phyloP scores from a whole-genome alignment of 2,888 invertebrate genomes.

The Dichetophora obliterata region DNA sequence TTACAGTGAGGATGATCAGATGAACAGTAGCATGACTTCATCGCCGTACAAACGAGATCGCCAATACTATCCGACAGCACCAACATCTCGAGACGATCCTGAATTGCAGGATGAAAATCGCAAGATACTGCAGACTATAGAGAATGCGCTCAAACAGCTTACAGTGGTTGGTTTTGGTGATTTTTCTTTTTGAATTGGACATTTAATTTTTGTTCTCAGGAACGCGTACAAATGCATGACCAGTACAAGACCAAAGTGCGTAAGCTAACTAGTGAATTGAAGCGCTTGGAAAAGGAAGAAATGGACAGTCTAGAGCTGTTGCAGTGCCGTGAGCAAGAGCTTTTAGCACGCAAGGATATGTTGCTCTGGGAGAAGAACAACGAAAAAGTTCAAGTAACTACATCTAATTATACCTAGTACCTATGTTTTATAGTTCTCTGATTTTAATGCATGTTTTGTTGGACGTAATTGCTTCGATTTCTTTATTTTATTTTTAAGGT shows the following conservation, averaged over 20 bases:
- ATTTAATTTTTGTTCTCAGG: slow-evolving; percentile 57
- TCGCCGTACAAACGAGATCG: slow-evolving; percentile 65
- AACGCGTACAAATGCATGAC: slow-evolving; percentile 71
- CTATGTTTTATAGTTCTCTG: background rate
- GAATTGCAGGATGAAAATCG: slow-evolving; percentile 77
- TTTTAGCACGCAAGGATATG: slow-evolving; percentile 69
- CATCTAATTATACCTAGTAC: background rate
- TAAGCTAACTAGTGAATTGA: slow-evolving; percentile 71
- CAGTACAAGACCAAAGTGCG: slow-evolving; percentile 68
- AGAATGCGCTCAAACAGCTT: slow-evolving; percentile 78
- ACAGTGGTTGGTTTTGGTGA: slow-evolving; percentile 60
- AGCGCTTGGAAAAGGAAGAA: slow-evolving; percentile 70
- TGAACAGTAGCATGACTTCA: slow-evolving; percentile 52
- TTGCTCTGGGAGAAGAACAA: slow-evolving; percentile 69
- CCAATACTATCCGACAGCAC: slow-evolving; percentile 67
- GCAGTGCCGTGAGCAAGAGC: slow-evolving; percentile 72
- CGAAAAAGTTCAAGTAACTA: slow-evolving; percentile 68
- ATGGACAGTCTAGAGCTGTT: slow-evolving; percentile 73
- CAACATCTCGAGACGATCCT: slow-evolving; percentile 72
- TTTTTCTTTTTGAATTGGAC: background rate
- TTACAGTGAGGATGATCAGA: slow-evolving; percentile 64
- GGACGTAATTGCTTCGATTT: slow-evolving; percentile 12
- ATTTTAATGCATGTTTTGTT: background rate
- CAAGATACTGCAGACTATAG: slow-evolving; percentile 77
- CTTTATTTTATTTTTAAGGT: no score